Evolutionary conservation across 2,797 vertebrate species (phyloP).

Genomic region (Pseudochirops cupreus): DNA sequence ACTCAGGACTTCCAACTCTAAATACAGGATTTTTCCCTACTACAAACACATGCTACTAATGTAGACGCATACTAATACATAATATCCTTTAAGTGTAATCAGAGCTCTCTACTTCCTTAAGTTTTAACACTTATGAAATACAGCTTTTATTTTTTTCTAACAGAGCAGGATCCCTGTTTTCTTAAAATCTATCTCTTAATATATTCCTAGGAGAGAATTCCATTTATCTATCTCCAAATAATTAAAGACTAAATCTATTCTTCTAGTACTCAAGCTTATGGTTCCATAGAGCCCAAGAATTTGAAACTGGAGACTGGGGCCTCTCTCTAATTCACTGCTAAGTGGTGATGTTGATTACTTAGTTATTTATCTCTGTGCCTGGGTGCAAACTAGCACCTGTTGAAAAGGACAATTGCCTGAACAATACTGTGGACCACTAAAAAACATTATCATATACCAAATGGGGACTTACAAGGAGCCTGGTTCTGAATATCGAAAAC

Average conservation of each 20-base stretch:
- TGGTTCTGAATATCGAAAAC: neutral
- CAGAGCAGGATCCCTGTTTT: neutral
- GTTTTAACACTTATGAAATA: neutral
- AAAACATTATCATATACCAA: neutral
- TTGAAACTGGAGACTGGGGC: neutral
- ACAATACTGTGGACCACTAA: neutral
- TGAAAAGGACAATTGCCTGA: neutral
- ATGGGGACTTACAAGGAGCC: neutral
- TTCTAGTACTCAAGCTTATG: neutral
- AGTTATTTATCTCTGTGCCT: accelerated
- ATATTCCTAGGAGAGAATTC: neutral
- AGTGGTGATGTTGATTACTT: accelerated
- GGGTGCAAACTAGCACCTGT: neutral
- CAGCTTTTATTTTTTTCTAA: neutral
- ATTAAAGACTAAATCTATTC: neutral
- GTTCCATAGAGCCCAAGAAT: neutral
- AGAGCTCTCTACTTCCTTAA: neutral
- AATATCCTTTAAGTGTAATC: neutral
- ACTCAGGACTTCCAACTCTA: neutral
- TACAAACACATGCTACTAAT: neutral
- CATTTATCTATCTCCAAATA: neutral
- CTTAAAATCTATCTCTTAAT: neutral
- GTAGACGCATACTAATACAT: neutral
- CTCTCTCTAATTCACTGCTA: accelerated
- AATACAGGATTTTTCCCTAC: neutral